These are phyloP conservation scores for Epinephelus moara DNA, from an alignment of 2,113 vertebrate genomes.

Conservation along the genomic window DNA sequence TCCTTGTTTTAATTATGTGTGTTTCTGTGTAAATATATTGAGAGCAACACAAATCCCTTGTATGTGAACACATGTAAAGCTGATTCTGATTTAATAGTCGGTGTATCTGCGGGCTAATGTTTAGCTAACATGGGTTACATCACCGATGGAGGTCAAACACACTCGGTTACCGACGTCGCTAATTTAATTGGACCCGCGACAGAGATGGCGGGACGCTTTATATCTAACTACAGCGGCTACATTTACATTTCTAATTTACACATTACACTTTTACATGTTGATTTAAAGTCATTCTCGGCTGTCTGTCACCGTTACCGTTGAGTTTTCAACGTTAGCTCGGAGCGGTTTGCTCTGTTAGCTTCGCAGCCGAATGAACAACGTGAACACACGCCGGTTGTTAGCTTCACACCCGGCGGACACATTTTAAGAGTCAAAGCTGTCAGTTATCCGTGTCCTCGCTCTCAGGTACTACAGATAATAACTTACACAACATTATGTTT, in stretches of 20 bases:
- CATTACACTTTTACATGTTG: accelerated
- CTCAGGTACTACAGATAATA: accelerated
- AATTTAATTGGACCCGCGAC: background rate
- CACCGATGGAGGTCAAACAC: background rate
- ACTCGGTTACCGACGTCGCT: background rate
- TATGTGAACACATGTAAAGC: too few relatives aligned
- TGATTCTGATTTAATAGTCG: background rate
- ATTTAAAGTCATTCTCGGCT: background rate
- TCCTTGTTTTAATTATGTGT: too few relatives aligned
- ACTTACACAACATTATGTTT: accelerated
- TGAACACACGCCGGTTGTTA: slow-evolving; percentile 54
- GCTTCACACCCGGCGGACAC: background rate
- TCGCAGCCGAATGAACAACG: slow-evolving; percentile 42
- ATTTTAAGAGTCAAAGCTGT: accelerated
- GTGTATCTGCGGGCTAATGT: background rate
- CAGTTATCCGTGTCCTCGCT: accelerated
- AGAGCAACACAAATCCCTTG: too few relatives aligned
- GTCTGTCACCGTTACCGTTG: background rate
- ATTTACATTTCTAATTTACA: background rate
- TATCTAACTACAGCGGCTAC: accelerated
- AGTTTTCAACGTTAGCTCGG: background rate
- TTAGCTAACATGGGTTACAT: background rate
- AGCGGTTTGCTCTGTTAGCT: slow-evolving; percentile 8
- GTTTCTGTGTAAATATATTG: too few relatives aligned
- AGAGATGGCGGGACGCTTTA: background rate